Evolutionary conservation across 2,888 invertebrate genomes (phyloP).

Genomic region (Drosophila phalerata): DNA sequence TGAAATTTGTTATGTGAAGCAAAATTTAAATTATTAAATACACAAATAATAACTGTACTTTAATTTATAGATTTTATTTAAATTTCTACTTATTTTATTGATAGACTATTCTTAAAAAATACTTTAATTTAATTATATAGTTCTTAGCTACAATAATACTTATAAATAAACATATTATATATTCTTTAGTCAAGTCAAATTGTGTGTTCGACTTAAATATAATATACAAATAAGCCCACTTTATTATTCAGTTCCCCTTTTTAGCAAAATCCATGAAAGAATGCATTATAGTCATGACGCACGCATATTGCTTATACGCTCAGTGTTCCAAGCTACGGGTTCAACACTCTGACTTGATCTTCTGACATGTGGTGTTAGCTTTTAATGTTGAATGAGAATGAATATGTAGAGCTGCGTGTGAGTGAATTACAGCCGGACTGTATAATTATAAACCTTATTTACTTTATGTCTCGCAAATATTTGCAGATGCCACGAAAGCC

Average conservation of each 20-base stretch:
- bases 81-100: not conserved
- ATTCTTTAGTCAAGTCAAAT: not conserved
- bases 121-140: too few species aligned
- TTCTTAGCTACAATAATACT: not conserved
- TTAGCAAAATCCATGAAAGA: constrained; percentile 1
- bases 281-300: constrained; percentile 12
- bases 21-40: too few species aligned
- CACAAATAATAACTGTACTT: not conserved
- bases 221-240: not conserved
- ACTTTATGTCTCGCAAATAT: constrained; percentile 67
- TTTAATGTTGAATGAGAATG: constrained; percentile 27
- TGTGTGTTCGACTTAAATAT: not conserved
- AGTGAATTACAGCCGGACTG: constrained; percentile 57
- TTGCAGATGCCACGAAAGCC: constrained; percentile 64
- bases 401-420: constrained; percentile 35
- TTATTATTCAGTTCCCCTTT: not conserved
- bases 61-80: not conserved
- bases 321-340: not conserved
- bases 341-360: constrained; percentile 22
- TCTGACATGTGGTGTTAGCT: constrained; percentile 12
- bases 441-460: constrained; percentile 77
- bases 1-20: not conserved
- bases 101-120: too few species aligned
- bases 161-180: too few species aligned
- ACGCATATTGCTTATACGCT: constrained; percentile 44